phyloP scores from a whole-genome alignment of 2,888 invertebrate genomes.

The Mesoligia furuncula region DNA sequence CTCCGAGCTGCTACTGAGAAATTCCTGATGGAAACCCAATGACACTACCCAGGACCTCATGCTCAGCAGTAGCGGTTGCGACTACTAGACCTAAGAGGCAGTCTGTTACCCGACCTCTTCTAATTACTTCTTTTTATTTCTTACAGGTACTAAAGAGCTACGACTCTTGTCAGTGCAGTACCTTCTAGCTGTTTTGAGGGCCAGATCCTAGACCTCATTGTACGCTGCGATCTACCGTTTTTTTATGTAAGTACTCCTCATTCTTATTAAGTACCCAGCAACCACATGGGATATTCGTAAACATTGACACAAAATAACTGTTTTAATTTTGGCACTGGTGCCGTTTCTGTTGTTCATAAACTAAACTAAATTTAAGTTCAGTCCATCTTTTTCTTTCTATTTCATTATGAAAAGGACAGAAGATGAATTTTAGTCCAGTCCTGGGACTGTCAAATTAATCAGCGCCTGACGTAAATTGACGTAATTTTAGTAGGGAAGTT shows the following conservation, averaged over 20 bases:
- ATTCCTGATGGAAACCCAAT: neutral
- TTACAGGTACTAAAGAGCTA: conserved; percentile 29
- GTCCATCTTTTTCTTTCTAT: too few relatives aligned
- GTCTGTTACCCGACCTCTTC: neutral
- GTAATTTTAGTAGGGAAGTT: too few relatives aligned
- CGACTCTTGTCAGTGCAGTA: neutral
- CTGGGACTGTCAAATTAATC: too few relatives aligned
- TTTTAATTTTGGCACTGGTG: neutral
- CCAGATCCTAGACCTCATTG: neutral
- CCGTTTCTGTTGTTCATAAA: too few relatives aligned
- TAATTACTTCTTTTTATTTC: conserved; percentile 5
- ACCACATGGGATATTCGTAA: neutral
- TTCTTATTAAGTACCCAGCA: neutral
- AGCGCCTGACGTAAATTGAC: too few relatives aligned
- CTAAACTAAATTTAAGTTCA: too few relatives aligned
- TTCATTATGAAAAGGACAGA: too few relatives aligned
- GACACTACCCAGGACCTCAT: neutral
- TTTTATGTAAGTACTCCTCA: conserved; percentile 27
- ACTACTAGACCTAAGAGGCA: neutral
- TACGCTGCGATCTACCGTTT: neutral
- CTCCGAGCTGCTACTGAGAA: neutral
- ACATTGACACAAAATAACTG: neutral
- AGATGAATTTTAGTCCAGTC: too few relatives aligned
- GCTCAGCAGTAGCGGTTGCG: neutral
- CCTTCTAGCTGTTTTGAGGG: neutral